Conservation (phyloP, 2,797 vertebrate genomes). For the Amblyopsis hoosieri region DNA sequence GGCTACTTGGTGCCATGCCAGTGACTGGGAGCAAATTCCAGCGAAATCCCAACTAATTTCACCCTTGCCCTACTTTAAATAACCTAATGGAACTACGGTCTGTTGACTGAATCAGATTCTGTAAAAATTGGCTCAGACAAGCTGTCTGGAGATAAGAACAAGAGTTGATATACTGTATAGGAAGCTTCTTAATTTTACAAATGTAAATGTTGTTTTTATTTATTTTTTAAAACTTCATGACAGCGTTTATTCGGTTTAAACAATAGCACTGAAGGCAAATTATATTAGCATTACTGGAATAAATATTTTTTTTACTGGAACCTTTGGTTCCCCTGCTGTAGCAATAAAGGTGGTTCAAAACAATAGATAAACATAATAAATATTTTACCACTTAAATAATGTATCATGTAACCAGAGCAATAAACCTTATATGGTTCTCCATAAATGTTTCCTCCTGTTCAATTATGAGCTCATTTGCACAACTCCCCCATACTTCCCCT, state of each 20-base stretch:
- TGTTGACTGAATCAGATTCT: slow-evolving; percentile 15
- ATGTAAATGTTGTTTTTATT: neutral
- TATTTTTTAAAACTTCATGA: too few relatives aligned
- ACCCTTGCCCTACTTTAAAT: slow-evolving; percentile 23
- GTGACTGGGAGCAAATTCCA: slow-evolving; percentile 29
- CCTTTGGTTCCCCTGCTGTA: slow-evolving; percentile 17
- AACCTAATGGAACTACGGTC: slow-evolving; percentile 6
- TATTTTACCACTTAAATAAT: slow-evolving; percentile 55
- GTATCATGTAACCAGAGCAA: slow-evolving; percentile 54
- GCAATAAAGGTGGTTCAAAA: slow-evolving; percentile 42
- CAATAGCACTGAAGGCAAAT: too few relatives aligned
- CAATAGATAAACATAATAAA: slow-evolving; percentile 51
- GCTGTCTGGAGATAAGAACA: slow-evolving; percentile 14
- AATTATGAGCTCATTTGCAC: slow-evolving; percentile 32
- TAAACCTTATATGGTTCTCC: slow-evolving; percentile 59
- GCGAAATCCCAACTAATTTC: slow-evolving; percentile 30
- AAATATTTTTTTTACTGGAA: slow-evolving; percentile 1
- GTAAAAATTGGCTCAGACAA: slow-evolving; percentile 8
- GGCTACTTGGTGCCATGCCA: slow-evolving; percentile 20
- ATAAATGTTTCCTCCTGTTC: slow-evolving; percentile 64
- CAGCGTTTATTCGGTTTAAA: too few relatives aligned
- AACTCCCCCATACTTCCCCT: slow-evolving; percentile 56
- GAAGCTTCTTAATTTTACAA: neutral
- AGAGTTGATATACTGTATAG: slow-evolving; percentile 10
- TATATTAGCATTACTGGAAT: too few relatives aligned